These are phyloP conservation scores for Lycia hirtaria DNA, from an alignment of 2,888 invertebrate species.

Conservation along the genomic window DNA sequence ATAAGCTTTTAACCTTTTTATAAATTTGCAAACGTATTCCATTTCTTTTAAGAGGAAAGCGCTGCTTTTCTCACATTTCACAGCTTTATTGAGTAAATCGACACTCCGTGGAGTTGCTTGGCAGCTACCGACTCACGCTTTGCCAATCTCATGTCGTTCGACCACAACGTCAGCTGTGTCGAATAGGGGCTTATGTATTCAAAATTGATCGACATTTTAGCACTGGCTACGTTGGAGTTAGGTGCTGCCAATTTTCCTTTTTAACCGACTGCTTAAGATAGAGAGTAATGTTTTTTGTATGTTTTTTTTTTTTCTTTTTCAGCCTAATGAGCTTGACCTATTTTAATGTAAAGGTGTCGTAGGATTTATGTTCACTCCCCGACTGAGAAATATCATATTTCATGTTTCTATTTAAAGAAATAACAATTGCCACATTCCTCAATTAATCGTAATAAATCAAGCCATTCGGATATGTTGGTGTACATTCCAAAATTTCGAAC, in stretches of 20 bases:
- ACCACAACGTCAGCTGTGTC: constrained; percentile 42
- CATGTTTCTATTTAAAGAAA: too few species aligned
- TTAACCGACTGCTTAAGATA: too few species aligned
- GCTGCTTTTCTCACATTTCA: neutral
- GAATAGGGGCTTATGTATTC: constrained; percentile 32
- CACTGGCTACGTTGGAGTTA: constrained; percentile 6
- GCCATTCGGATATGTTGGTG: too few species aligned
- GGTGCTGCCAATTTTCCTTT: constrained; percentile 16
- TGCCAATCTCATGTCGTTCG: constrained; percentile 55
- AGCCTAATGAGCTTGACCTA: too few species aligned
- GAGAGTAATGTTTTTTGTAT: neutral
- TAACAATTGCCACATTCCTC: too few species aligned
- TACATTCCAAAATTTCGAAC: too few species aligned
- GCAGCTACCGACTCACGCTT: constrained; percentile 47
- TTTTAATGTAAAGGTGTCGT: too few species aligned
- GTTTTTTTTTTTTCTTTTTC: neutral
- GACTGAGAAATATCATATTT: too few species aligned
- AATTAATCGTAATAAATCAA: too few species aligned
- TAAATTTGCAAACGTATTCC: neutral
- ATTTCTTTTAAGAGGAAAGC: too few species aligned
- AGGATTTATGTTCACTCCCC: too few species aligned
- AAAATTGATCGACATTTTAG: constrained; percentile 29
- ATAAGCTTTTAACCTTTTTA: too few species aligned
- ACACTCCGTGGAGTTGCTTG: constrained; percentile 40
- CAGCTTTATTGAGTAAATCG: constrained; percentile 4